These are phyloP conservation scores for Alectura lathami DNA, from an alignment of 2,113 vertebrate genomes.

Conservation along the genomic window DNA sequence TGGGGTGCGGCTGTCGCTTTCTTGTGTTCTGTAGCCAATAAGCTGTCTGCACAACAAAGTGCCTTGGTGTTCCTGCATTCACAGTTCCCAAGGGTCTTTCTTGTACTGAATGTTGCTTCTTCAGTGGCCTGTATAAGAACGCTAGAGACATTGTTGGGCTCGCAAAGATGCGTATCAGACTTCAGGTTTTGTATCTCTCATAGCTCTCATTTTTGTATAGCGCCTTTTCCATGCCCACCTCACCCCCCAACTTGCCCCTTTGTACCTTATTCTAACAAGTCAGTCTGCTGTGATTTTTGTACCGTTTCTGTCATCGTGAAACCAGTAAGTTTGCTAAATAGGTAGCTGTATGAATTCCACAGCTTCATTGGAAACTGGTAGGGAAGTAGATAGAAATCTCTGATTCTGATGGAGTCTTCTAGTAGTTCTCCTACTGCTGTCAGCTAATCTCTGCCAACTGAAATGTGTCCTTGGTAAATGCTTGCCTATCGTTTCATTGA, in stretches of 20 bases:
- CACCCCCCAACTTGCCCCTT: neutral
- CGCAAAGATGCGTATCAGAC: neutral
- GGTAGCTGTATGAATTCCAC: neutral
- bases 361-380: neutral
- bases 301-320: neutral
- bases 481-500: neutral
- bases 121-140: rapidly evolving
- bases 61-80: neutral
- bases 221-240: neutral
- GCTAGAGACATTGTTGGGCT: neutral
- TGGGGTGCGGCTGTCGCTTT: rapidly evolving
- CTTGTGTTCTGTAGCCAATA: neutral
- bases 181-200: neutral
- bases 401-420: neutral
- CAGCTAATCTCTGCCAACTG: neutral
- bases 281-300: neutral
- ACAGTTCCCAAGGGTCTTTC: neutral
- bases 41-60: neutral
- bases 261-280: neutral
- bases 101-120: neutral
- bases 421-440: no score
- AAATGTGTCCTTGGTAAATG: neutral
- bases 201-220: neutral
- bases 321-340: neutral
- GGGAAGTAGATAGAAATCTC: neutral